Conservation (phyloP, 2,888 invertebrate genomes). For the Thymelicus lineola region DNA sequence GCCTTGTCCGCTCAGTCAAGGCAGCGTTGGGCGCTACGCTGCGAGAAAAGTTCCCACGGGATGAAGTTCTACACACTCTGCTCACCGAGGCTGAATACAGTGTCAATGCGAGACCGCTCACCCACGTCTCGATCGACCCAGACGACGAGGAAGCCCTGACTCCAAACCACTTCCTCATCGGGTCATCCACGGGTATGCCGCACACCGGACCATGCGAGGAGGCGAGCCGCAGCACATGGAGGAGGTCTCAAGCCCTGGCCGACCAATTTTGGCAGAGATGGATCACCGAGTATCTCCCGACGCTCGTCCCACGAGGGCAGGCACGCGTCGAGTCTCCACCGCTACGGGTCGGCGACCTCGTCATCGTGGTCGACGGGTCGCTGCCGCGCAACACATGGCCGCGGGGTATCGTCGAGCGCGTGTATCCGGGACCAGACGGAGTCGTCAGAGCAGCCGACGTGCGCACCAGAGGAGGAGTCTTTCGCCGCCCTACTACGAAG, state of each 20-base stretch:
- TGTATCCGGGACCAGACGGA: background rate
- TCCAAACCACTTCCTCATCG: slow-evolving; percentile 44
- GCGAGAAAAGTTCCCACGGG: slow-evolving; percentile 19
- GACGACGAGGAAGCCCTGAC: slow-evolving; percentile 46
- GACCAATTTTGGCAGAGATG: background rate
- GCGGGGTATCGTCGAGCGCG: background rate
- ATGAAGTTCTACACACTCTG: slow-evolving; percentile 39
- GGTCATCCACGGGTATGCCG: slow-evolving; percentile 1
- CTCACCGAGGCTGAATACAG: slow-evolving; percentile 40
- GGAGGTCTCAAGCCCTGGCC: background rate
- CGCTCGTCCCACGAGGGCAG: slow-evolving; percentile 2
- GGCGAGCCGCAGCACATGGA: background rate
- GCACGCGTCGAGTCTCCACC: background rate
- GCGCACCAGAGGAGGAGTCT: background rate
- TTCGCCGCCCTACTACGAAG: background rate
- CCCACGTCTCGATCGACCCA: slow-evolving; percentile 46
- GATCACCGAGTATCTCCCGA: background rate
- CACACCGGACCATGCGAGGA: background rate
- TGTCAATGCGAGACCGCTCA: slow-evolving; percentile 44
- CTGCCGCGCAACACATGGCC: background rate
- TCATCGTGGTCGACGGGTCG: background rate
- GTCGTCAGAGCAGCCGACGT: background rate
- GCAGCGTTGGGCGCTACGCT: no score
- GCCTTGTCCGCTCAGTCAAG: slow-evolving; percentile 42
- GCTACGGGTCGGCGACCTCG: background rate